phyloP scores from a whole-genome alignment of 2,113 vertebrate genomes.

The Athene noctua region DNA sequence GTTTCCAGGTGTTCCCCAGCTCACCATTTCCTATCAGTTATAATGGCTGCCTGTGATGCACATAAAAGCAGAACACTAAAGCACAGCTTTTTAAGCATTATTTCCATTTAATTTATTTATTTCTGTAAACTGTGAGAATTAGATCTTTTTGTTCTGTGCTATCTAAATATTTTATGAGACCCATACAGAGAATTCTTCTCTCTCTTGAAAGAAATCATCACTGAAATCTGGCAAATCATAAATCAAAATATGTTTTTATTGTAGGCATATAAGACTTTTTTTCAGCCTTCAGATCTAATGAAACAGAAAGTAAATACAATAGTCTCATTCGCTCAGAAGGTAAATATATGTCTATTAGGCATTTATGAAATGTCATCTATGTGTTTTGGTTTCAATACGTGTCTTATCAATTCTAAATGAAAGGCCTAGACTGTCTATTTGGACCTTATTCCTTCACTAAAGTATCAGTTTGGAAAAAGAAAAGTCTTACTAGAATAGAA shows the following conservation, averaged over 20 bases:
- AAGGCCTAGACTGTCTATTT: background rate
- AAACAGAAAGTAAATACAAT: constrained; percentile 55
- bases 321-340: constrained; percentile 24
- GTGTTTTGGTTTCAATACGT: constrained; percentile 37
- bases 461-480: background rate
- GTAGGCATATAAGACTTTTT: constrained; percentile 22
- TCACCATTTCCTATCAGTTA: background rate
- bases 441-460: background rate
- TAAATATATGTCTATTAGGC: constrained; percentile 45
- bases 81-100: background rate
- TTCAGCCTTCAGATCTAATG: constrained; percentile 25
- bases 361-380: constrained; percentile 51
- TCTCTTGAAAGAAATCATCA: constrained; percentile 28
- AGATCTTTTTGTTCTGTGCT: background rate
- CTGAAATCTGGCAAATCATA: constrained; percentile 49
- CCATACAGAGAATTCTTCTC: background rate
- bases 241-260: constrained; percentile 57
- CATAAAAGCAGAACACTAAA: background rate
- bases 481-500: background rate
- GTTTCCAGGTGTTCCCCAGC: background rate
- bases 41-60: background rate
- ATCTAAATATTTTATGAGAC: constrained; percentile 49
- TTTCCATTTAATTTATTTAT: background rate
- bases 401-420: constrained; percentile 24
- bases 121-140: constrained; percentile 23